Conservation (phyloP, 2,888 invertebrate genomes). For the Drosophila subquinaria region DNA sequence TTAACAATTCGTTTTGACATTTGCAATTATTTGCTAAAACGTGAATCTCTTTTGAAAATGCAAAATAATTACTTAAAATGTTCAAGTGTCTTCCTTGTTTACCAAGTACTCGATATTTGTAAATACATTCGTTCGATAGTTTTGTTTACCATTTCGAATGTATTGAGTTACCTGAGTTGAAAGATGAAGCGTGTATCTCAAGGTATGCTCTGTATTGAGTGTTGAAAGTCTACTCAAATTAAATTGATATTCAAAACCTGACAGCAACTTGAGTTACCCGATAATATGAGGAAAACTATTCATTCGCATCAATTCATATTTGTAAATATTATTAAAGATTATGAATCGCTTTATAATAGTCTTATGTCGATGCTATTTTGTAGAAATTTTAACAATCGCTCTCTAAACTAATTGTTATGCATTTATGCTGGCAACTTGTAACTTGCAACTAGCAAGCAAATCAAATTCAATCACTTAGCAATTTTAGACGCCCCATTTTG, state of each 20-base stretch:
- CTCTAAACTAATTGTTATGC: slow-evolving; percentile 28
- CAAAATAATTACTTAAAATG: background rate
- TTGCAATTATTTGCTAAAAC: too few species aligned
- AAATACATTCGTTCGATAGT: background rate
- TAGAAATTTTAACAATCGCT: slow-evolving; percentile 41
- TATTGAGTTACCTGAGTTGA: background rate
- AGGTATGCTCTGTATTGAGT: slow-evolving; percentile 17
- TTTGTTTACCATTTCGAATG: slow-evolving; percentile 4
- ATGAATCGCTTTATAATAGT: slow-evolving; percentile 5
- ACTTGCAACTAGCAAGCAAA: slow-evolving; percentile 26
- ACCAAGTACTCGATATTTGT: slow-evolving; percentile 8
- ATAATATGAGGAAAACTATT: background rate
- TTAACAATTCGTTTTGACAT: too few species aligned
- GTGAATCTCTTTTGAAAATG: background rate
- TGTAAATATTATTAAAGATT: background rate
- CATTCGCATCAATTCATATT: slow-evolving; percentile 5
- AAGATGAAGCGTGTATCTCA: background rate
- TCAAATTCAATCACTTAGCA: slow-evolving; percentile 49
- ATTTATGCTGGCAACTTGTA: slow-evolving; percentile 4
- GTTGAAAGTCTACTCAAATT: background rate
- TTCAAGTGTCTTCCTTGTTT: background rate
- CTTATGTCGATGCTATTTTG: slow-evolving; percentile 5
- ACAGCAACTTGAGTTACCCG: background rate
- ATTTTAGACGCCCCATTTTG: slow-evolving; percentile 62
- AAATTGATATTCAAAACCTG: slow-evolving; percentile 4